These are phyloP conservation scores for Chaetodon auriga DNA, from an alignment of 2,113 vertebrate species.

Conservation along the genomic window DNA sequence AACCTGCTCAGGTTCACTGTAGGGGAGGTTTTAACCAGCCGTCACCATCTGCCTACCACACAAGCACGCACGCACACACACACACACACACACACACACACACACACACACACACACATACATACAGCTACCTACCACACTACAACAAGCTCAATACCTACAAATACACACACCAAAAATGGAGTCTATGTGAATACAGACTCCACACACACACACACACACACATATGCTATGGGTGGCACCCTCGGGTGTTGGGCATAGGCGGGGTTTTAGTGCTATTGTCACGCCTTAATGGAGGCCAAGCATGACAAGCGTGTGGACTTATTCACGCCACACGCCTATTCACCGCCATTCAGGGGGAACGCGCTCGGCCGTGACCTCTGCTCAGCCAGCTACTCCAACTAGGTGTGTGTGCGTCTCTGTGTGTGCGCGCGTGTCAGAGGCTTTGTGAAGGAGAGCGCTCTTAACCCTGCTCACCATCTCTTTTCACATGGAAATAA, in stretches of 20 bases:
- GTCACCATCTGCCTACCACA: conserved; percentile 69
- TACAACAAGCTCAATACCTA: conserved; percentile 14
- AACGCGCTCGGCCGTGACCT: conserved; percentile 86
- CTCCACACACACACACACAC: conserved; percentile 9
- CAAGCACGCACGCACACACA: conserved; percentile 33
- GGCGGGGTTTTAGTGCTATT: conserved; percentile 75
- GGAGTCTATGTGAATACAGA: conserved; percentile 9
- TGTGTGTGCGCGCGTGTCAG: conserved; percentile 2
- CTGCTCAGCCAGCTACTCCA: conserved; percentile 52
- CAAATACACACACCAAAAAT: conserved; percentile 45
- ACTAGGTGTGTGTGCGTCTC: conserved; percentile 20
- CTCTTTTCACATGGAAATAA: conserved; percentile 86
- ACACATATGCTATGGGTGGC: conserved; percentile 59
- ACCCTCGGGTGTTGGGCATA: conserved; percentile 54
- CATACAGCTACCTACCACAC: conserved; percentile 46
- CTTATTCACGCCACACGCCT: conserved; percentile 90
- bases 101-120: conserved; percentile 20
- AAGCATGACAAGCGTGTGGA: conserved; percentile 83
- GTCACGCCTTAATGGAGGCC: conserved; percentile 83
- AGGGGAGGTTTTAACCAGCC: conserved; percentile 67
- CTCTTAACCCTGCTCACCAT: conserved; percentile 38
- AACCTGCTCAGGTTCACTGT: conserved; percentile 46
- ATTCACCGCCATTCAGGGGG: conserved; percentile 85
- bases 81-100: conserved; percentile 39
- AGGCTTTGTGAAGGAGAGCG: conserved; percentile 46